phyloP scores from a whole-genome alignment of 2,888 invertebrate genomes.

The Troides aeacus region DNA sequence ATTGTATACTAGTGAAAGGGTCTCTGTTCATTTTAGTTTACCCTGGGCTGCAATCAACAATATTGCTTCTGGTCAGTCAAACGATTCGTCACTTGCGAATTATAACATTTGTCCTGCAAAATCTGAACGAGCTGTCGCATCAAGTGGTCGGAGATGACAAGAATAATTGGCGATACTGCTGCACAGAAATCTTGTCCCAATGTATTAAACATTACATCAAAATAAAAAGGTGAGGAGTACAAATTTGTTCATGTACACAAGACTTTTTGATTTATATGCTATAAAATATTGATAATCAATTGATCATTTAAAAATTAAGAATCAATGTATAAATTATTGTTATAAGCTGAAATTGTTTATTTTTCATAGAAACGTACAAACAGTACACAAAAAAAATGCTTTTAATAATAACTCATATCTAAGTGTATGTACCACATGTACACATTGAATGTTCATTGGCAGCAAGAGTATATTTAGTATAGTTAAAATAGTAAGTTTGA shows the following conservation, averaged over 20 bases:
- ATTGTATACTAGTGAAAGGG: too few species aligned
- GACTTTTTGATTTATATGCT: background rate
- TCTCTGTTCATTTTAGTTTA: constrained; percentile 48
- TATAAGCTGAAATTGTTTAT: too few species aligned
- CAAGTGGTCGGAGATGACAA: constrained; percentile 46
- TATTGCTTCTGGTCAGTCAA: constrained; percentile 61
- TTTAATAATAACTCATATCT: too few species aligned
- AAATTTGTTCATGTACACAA: background rate
- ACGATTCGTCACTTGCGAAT: constrained; percentile 61
- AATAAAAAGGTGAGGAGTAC: constrained; percentile 54
- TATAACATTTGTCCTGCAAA: constrained; percentile 52
- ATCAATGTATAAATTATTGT: too few species aligned
- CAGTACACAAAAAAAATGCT: too few species aligned
- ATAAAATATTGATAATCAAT: too few species aligned
- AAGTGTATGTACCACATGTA: too few species aligned
- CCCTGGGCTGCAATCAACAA: constrained; percentile 64
- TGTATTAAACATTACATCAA: constrained; percentile 61
- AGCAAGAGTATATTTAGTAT: too few species aligned
- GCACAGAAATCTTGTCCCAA: constrained; percentile 51
- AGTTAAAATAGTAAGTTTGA: too few species aligned
- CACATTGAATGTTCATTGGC: too few species aligned
- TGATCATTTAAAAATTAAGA: too few species aligned
- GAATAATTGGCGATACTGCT: constrained; percentile 49
- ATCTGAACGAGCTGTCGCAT: constrained; percentile 53
- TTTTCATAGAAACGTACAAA: too few species aligned